Evolutionary conservation across 2,797 vertebrate genomes (phyloP), one percentile per base, ranked within the genome.

Genomic region (Psittacula echo): DNA sequence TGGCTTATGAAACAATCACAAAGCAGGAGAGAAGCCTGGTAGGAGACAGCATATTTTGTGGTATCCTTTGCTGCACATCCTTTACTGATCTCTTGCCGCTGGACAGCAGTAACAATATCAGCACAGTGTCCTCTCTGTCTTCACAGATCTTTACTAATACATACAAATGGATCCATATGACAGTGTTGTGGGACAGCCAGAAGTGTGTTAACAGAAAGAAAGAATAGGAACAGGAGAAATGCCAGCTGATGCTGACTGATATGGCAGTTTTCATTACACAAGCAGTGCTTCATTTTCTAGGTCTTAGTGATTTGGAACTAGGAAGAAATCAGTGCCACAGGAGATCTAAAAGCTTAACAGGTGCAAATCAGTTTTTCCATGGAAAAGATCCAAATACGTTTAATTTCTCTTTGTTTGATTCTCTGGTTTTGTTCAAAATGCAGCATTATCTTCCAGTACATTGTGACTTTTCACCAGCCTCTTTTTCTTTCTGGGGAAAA

Each of bases 401-500:
- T 95, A 51, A 94, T 97, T 96, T 96, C 44, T 84, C 60, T 94
- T 96, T 88, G 86, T 85, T 94, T 19, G 58, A 64, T 80, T 89
- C 65, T 76, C 50, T 34, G 45, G 41, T 41, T 88, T 92, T 80
- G 62, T 89, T 84, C 51, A 79, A 68, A 91, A 84, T 68, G 64
- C 77, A 85, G 72, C 50, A 68, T 96, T 96, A 85, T 93, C 70
- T 62, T 88, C 68, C 75, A 87, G 26, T 66, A 70, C 30, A 13
- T 88, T 85, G 96, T 89, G 94, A 54, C 80, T 95, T 96, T 85
- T 39, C 78, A 79, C 51, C 42, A 78, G 51, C 24, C 70, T 92
- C 80, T 96, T 96, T 93, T 88, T 94, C 94, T 71, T 97, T 87
- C 77, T 90, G 93, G 72, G 87, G 89, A 85, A 77, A 87, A 87